These are phyloP conservation scores for Notothenia coriiceps DNA, from an alignment of 2,113 vertebrate genomes.

Conservation along the genomic window DNA sequence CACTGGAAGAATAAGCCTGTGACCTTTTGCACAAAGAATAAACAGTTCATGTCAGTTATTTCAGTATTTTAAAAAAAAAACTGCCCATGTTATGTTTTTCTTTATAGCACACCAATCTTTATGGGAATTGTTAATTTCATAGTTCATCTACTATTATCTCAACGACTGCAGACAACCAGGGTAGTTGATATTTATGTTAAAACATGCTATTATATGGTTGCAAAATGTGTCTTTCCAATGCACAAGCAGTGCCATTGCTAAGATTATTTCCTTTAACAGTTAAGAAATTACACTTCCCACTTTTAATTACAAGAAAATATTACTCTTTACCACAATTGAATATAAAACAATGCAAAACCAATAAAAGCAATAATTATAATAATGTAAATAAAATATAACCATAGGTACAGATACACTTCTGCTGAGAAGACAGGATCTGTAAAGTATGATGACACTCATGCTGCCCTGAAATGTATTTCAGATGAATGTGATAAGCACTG, in stretches of 20 bases:
- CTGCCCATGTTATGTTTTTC: neutral
- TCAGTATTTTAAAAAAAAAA: neutral
- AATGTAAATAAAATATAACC: no score
- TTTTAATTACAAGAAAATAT: no score
- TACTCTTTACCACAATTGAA: no score
- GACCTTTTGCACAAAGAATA: constrained; percentile 10
- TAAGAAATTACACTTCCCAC: no score
- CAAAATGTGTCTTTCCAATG: neutral
- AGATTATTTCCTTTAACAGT: no score
- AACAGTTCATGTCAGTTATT: neutral
- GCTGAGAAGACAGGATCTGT: neutral
- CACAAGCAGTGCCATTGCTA: no score
- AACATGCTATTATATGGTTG: neutral
- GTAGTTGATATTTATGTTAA: neutral
- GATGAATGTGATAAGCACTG: neutral
- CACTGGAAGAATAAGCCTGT: neutral
- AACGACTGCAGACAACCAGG: neutral
- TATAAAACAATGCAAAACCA: no score
- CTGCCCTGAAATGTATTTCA: neutral
- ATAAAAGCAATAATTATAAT: no score
- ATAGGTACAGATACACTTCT: neutral
- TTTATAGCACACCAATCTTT: neutral
- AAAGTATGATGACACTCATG: neutral
- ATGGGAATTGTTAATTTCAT: neutral
- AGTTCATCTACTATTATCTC: neutral